These are phyloP conservation scores for Cottoperca gobio DNA, from an alignment of 2,797 vertebrate species.

Conservation along the genomic window DNA sequence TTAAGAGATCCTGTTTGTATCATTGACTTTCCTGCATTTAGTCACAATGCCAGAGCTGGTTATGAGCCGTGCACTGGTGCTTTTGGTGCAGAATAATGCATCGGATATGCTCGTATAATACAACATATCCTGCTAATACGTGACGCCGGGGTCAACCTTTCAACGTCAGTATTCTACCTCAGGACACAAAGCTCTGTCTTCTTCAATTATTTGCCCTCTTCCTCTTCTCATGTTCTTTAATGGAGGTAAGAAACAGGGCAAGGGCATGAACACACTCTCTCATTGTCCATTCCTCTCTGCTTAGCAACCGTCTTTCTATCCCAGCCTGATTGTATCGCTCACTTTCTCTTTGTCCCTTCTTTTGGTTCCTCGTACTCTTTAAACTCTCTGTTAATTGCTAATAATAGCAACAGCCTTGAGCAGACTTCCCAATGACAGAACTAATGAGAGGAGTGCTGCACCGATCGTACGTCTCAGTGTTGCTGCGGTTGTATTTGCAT, in stretches of 20 bases:
- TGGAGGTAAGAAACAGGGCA: slow-evolving; percentile 1
- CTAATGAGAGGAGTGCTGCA: slow-evolving; percentile 68
- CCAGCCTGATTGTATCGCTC: not conserved
- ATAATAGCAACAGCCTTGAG: slow-evolving; percentile 69
- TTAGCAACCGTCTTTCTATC: not conserved
- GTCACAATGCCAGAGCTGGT: not conserved
- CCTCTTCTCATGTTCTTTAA: not conserved
- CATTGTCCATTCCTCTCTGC: not conserved
- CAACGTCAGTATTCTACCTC: not conserved
- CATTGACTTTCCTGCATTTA: not conserved
- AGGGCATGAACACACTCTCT: not conserved
- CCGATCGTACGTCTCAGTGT: slow-evolving; percentile 42
- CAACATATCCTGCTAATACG: not conserved
- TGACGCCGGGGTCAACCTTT: not conserved
- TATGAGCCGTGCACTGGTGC: not conserved
- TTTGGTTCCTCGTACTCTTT: slow-evolving; percentile 23
- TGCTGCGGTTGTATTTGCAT: slow-evolving; percentile 41
- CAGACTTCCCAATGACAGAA: slow-evolving; percentile 66
- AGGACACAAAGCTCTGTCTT: not conserved
- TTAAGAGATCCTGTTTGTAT: not conserved
- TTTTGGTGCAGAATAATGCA: not conserved
- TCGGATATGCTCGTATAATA: not conserved
- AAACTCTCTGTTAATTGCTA: slow-evolving; percentile 54
- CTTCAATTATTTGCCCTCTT: slow-evolving; percentile 5
- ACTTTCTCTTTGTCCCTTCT: not conserved